A percentile compares a stretch with the other conserved stretches of the same genome.
Conservation (phyloP, 2,113 vertebrate genomes). For the Coreoperca whiteheadi region DNA sequence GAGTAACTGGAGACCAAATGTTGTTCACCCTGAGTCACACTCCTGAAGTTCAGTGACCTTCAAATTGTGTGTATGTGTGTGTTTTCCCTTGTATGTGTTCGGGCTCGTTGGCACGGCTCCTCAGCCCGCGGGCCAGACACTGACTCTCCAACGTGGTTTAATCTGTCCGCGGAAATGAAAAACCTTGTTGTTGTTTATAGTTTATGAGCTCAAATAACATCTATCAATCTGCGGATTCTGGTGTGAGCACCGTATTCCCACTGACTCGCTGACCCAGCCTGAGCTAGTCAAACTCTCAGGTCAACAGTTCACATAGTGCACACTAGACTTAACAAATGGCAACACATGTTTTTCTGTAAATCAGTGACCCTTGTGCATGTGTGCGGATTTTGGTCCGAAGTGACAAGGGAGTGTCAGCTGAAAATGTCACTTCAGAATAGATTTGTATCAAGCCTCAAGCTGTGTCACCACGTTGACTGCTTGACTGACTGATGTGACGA, state of each 20-base stretch:
- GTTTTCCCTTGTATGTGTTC: slow-evolving; percentile 77
- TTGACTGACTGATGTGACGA: slow-evolving; percentile 66
- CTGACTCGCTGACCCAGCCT: slow-evolving; percentile 3
- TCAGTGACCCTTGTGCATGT: slow-evolving; percentile 71
- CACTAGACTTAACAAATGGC: slow-evolving; percentile 47
- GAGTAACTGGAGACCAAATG: slow-evolving; percentile 78
- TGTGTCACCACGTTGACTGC: slow-evolving; percentile 54
- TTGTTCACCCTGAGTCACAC: slow-evolving; percentile 78
- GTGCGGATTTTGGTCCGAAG: slow-evolving; percentile 72
- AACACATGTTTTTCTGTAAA: slow-evolving; percentile 59
- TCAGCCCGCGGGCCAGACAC: slow-evolving; percentile 52
- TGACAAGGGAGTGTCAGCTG: slow-evolving; percentile 81
- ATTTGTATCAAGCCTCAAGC: slow-evolving; percentile 83
- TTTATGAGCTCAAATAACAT: slow-evolving; percentile 56
- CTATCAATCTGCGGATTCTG: slow-evolving; percentile 25
- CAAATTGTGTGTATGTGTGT: slow-evolving; percentile 62
- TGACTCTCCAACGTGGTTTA: slow-evolving; percentile 61
- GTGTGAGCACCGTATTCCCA: background rate
- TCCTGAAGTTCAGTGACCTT: slow-evolving; percentile 84
- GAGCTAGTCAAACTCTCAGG: slow-evolving; percentile 15
- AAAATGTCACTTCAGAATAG: slow-evolving; percentile 87
- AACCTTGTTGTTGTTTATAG: slow-evolving; percentile 54
- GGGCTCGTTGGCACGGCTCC: slow-evolving; percentile 54
- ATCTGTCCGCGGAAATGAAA: slow-evolving; percentile 67
- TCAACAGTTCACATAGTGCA: slow-evolving; percentile 25